Evolutionary conservation across 2,888 invertebrate genomes (phyloP).

Genomic region (Brenthis ino): DNA sequence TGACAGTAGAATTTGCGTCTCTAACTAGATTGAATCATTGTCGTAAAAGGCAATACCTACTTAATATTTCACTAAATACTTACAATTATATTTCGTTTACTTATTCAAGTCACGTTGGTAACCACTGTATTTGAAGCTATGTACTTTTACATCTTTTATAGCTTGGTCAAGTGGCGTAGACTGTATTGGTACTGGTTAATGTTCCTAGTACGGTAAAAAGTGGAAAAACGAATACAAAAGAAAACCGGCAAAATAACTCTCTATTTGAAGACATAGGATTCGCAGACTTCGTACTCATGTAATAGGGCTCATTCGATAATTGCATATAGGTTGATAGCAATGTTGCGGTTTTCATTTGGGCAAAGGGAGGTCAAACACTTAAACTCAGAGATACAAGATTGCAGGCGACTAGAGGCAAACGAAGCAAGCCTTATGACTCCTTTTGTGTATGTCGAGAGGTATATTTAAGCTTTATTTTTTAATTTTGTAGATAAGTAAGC

Average conservation of each 20-base stretch:
- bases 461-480: conserved; percentile 13
- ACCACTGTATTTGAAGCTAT: not conserved
- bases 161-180: conserved; percentile 23
- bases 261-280: not conserved
- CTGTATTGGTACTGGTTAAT: conserved; percentile 71
- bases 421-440: conserved; percentile 74
- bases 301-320: conserved; percentile 18
- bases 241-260: conserved; percentile 51
- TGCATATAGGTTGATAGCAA: conserved; percentile 47
- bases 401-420: conserved; percentile 73
- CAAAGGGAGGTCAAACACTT: conserved; percentile 76
- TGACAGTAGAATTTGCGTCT: no score
- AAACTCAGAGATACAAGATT: conserved; percentile 71
- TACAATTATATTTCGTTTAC: no score
- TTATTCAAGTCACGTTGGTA: no score
- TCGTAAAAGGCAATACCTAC: no score
- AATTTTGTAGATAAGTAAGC: not conserved
- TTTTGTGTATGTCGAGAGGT: conserved; percentile 44
- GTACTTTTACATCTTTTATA: conserved; percentile 12
- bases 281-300: conserved; percentile 3
- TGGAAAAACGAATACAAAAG: conserved; percentile 74
- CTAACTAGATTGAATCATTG: no score
- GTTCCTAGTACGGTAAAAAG: conserved; percentile 65
- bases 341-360: conserved; percentile 72
- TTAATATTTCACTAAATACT: no score